Base-by-base conservation (phyloP, 2,888 invertebrate genomes). In the Cheilosia vernalis region DNA sequence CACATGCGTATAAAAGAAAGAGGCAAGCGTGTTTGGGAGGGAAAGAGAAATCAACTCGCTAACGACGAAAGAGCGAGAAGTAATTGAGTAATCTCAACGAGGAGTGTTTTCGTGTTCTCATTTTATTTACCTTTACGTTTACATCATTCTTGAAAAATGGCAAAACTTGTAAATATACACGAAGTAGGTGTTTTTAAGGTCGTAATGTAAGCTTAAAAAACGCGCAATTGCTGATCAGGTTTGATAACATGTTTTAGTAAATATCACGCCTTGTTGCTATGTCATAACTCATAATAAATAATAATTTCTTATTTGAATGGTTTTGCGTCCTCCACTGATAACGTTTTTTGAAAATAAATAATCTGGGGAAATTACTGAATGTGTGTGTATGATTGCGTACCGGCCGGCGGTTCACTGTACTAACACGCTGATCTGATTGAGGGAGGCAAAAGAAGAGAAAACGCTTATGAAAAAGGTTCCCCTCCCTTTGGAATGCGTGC, bases 331-430 rank as follows among this genome's bases (percentile, higher is more conserved):
- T 51, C 17, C 3, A 37, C 19, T 78, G 83, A 83, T 73, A 78
- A 74, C 56, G 42, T 19, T 19, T 27, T 4, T 5, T 7, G 13
- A 27, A 10, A 47, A 33, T 21, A 47, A 17, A 27, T 9, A 19
- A 47, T 9, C 13, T 30, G 4, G 17, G 10, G 42, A 42, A 27
- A 33, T 5, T 33, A 4, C 19, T 17, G 47, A 2, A 3, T 5
- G 10, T 37, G 37, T 37, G 37, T 37, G n/a, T 47, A 17, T 17
- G n/a, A 5, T n/a, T 30, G 44, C 6, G 27, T 33, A 78, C 79
- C 84, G 74, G 74, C 84, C 84, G 84, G 84, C 56, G 13, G 58
- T 73, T 73, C 10, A 21, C 53, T 17, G 64, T 56, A 67, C 4
- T 2, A 2, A 30, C 19, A 33, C 19, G 19, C 15, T 15, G 17